phyloP scores from a whole-genome alignment of 92 coral and sea anemone species.

The Palythoa grandiflora region DNA sequence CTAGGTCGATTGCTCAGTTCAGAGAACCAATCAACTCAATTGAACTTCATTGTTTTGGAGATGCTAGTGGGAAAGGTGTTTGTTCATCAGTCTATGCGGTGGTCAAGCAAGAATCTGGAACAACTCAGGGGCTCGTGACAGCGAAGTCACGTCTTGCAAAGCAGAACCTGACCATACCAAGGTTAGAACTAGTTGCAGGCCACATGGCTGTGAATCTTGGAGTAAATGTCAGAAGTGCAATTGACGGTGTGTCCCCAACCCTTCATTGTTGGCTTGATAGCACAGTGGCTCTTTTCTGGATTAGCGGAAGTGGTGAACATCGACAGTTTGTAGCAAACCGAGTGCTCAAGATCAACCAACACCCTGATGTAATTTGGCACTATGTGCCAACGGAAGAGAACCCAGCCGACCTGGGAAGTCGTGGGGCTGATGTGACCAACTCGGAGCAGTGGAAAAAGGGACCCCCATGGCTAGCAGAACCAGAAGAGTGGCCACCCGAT shows the following conservation, averaged over 20 bases:
- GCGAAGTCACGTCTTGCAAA: background rate
- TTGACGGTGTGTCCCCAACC: slow-evolving; percentile 14
- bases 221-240: slow-evolving; percentile 11
- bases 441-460: slow-evolving; percentile 27
- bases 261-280: slow-evolving; percentile 43
- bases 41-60: slow-evolving; percentile 18
- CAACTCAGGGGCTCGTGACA: background rate
- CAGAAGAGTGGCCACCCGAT: slow-evolving; percentile 26
- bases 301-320: slow-evolving; percentile 6
- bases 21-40: slow-evolving; percentile 3
- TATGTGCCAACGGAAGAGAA: slow-evolving; percentile 42
- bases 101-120: slow-evolving; percentile 6
- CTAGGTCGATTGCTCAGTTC: slow-evolving; percentile 17
- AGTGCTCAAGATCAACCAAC: too few relatives aligned
- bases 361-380: background rate
- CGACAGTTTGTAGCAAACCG: slow-evolving; percentile 11
- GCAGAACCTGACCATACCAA: background rate
- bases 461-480: slow-evolving; percentile 18
- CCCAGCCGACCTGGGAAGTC: slow-evolving; percentile 40
- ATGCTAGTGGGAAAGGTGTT: slow-evolving; percentile 29
- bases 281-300: slow-evolving; percentile 30
- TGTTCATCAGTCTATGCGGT: slow-evolving; percentile 44
- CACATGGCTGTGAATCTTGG: slow-evolving; percentile 47
- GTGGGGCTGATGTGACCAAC: slow-evolving; percentile 32
- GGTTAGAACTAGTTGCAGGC: background rate